Percentiles rank a stretch among this genome's conserved stretches.
Evolutionary conservation across 2,797 vertebrate genomes (phyloP).

Genomic region (Sciaenops ocellatus): DNA sequence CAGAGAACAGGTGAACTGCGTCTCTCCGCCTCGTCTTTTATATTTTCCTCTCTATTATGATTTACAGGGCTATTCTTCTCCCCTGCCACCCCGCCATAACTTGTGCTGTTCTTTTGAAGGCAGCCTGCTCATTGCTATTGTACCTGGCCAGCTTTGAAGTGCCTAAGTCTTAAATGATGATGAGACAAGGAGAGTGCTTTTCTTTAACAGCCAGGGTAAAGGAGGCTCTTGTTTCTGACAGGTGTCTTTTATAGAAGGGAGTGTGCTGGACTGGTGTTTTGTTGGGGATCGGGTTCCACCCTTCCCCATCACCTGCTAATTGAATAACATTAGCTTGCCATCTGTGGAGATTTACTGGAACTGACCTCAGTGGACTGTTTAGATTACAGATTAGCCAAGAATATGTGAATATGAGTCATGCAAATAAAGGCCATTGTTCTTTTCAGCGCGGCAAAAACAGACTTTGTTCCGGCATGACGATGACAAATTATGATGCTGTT

Average conservation of each 20-base stretch:
- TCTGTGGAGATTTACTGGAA: conserved; percentile 83
- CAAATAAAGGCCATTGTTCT: conserved; percentile 52
- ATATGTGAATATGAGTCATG: conserved; percentile 63
- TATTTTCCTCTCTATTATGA: conserved; percentile 83
- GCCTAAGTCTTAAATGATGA: conserved; percentile 87
- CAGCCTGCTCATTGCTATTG: conserved; percentile 79
- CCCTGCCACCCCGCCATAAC: conserved; percentile 73
- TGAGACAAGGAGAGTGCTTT: conserved; percentile 81
- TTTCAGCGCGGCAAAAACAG: conserved; percentile 21
- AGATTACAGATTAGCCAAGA: conserved; percentile 74
- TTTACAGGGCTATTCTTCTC: conserved; percentile 82
- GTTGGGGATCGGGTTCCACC: conserved; percentile 75
- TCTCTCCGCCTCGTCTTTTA: conserved; percentile 79
- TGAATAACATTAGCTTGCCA: conserved; percentile 84
- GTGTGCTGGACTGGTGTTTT: conserved; percentile 83
- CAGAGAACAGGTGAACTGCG: conserved; percentile 86
- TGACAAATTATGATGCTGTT: conserved; percentile 21
- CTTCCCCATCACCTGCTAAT: conserved; percentile 82
- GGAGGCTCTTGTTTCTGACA: conserved; percentile 82
- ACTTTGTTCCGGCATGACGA: neutral
- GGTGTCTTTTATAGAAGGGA: conserved; percentile 85
- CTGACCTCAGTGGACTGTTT: conserved; percentile 76
- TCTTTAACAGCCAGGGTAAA: conserved; percentile 78
- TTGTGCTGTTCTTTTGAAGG: conserved; percentile 88
- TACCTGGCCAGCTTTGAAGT: conserved; percentile 86